Percentiles rank a stretch among this genome's conserved stretches.
phyloP scores from a whole-genome alignment of 2,888 invertebrate genomes.

The Scaptomyza tumidula region DNA sequence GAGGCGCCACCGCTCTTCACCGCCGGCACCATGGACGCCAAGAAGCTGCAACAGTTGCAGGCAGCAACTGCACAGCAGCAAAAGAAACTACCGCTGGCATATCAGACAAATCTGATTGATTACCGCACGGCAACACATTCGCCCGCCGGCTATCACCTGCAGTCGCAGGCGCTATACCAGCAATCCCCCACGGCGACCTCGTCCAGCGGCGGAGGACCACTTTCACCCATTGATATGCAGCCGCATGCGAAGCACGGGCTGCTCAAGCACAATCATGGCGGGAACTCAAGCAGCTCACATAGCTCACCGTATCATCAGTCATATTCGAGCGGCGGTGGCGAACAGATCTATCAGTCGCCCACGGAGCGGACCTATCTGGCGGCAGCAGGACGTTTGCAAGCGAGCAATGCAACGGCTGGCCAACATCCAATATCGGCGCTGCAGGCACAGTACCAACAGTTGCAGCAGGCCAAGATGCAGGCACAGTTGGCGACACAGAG shows the following conservation, averaged over 20 bases:
- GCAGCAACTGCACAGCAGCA: conserved; percentile 80
- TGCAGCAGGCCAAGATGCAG: conserved; percentile 88
- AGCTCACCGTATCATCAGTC: conserved; percentile 86
- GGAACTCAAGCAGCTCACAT: conserved; percentile 78
- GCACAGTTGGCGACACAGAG: conserved; percentile 88
- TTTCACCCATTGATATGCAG: conserved; percentile 83
- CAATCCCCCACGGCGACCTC: conserved; percentile 82
- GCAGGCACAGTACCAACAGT: conserved; percentile 87
- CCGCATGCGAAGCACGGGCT: conserved; percentile 80
- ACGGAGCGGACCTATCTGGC: conserved; percentile 86
- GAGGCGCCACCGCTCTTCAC: conserved; percentile 89
- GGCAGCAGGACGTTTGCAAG: conserved; percentile 77
- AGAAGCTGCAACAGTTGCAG: conserved; percentile 86
- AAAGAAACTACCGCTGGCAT: conserved; percentile 85
- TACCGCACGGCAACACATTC: conserved; percentile 86
- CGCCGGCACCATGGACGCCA: conserved; percentile 88
- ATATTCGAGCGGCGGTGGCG: conserved; percentile 81
- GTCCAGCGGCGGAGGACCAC: conserved; percentile 81
- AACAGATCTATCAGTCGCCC: conserved; percentile 84
- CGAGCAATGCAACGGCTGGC: conserved; percentile 67
- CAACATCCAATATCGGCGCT: conserved; percentile 82
- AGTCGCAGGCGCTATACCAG: conserved; percentile 71
- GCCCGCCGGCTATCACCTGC: conserved; percentile 77
- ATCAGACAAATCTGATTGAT: conserved; percentile 84
- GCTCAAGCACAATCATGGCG: conserved; percentile 74